These are phyloP conservation scores for Rhingia rostrata DNA, from an alignment of 2,888 invertebrate species.

Conservation along the genomic window DNA sequence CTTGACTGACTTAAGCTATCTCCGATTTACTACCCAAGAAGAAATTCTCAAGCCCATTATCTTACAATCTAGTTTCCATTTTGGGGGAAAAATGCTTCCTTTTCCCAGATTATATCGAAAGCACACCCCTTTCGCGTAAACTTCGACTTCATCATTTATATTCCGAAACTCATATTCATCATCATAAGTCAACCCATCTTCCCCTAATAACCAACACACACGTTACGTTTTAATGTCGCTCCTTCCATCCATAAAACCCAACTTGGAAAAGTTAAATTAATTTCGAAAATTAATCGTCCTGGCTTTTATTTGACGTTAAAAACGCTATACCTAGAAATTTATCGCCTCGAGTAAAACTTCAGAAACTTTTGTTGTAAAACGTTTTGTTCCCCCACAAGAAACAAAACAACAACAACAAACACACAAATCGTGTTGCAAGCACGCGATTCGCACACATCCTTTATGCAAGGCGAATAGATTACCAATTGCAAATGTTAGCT, in stretches of 20 bases:
- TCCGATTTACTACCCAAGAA: too few relatives aligned
- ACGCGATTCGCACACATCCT: conserved; percentile 29
- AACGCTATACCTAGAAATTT: conserved; percentile 41
- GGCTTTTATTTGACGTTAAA: conserved; percentile 52
- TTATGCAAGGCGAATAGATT: conserved; percentile 23
- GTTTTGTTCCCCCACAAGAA: conserved; percentile 6
- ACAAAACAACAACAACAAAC: conserved; percentile 16
- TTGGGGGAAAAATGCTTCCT: too few relatives aligned
- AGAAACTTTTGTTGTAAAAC: conserved; percentile 44
- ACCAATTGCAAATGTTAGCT: conserved; percentile 2
- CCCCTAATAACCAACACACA: background rate
- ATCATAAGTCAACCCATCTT: conserved; percentile 7
- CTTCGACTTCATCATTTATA: too few relatives aligned
- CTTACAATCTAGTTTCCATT: too few relatives aligned
- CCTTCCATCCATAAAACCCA: conserved; percentile 27
- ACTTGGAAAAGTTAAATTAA: conserved; percentile 57
- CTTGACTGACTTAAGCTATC: too few relatives aligned
- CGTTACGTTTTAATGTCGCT: conserved; percentile 6
- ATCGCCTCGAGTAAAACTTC: conserved; percentile 41
- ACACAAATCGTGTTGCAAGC: conserved; percentile 36
- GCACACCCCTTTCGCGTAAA: too few relatives aligned
- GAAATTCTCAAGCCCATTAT: too few relatives aligned
- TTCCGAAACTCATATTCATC: background rate
- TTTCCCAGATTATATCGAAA: too few relatives aligned
- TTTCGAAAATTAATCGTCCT: conserved; percentile 61